phyloP scores from a whole-genome alignment of 2,113 vertebrate species.

The Clarias magur region DNA sequence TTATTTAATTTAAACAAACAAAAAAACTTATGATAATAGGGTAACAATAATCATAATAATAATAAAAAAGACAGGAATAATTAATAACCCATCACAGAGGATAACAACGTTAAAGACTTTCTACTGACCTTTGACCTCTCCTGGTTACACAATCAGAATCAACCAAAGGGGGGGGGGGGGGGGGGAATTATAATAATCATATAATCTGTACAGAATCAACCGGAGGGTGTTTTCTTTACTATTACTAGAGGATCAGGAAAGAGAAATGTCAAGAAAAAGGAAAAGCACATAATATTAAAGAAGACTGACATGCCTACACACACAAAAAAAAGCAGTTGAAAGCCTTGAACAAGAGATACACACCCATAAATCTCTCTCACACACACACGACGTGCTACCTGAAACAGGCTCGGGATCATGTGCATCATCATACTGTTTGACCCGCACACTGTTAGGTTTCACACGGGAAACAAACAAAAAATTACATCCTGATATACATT shows the following conservation, averaged over 20 bases:
- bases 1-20: constrained; percentile 38
- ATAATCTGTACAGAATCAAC: constrained; percentile 24
- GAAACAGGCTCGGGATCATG: not conserved
- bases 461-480: no score
- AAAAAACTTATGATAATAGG: constrained; percentile 51
- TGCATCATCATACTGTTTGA: not conserved
- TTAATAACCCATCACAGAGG: constrained; percentile 63
- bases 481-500: not conserved
- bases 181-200: constrained; percentile 1
- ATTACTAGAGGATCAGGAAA: constrained; percentile 35
- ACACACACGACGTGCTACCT: constrained; percentile 12
- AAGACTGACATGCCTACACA: constrained; percentile 19
- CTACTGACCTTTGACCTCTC: constrained; percentile 52
- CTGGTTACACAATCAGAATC: constrained; percentile 56
- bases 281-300: constrained; percentile 28
- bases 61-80: constrained; percentile 41
- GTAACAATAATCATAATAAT: constrained; percentile 36
- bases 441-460: not conserved
- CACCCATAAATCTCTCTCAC: not conserved
- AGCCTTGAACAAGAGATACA: constrained; percentile 33
- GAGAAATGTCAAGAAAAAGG: constrained; percentile 22
- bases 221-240: not conserved
- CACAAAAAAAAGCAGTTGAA: constrained; percentile 33
- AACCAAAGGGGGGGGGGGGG: constrained; percentile 27
- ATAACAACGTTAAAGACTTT: constrained; percentile 56